phyloP scores from a whole-genome alignment of 2,113 vertebrate genomes.

The Chionomys nivalis region DNA sequence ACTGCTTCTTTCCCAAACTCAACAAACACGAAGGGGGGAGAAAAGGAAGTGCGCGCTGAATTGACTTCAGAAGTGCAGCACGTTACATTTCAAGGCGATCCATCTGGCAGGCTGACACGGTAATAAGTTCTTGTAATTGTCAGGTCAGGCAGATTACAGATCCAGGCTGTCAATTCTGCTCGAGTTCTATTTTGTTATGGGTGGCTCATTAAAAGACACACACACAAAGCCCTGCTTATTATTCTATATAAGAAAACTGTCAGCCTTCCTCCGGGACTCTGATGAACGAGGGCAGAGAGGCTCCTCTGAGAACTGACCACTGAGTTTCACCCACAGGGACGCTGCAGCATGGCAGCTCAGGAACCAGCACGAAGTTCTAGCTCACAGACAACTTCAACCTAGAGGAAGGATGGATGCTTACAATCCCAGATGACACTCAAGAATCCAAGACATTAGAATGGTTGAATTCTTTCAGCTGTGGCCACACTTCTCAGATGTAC shows the following conservation, averaged over 20 bases:
- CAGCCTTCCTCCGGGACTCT: neutral
- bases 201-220: conserved; percentile 37
- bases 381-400: neutral
- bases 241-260: neutral
- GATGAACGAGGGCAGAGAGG: neutral
- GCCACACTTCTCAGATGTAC: neutral
- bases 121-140: conserved; percentile 86
- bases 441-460: neutral
- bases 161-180: conserved; percentile 81
- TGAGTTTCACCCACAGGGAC: neutral
- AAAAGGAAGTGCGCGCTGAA: conserved; percentile 77
- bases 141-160: conserved; percentile 86
- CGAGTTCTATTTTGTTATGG: conserved; percentile 74
- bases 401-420: neutral
- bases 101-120: conserved; percentile 86
- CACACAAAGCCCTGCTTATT: neutral
- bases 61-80: conserved; percentile 79
- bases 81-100: conserved; percentile 81
- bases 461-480: neutral
- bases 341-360: neutral
- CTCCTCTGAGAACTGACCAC: neutral
- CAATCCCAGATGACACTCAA: neutral
- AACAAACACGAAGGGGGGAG: conserved; percentile 81
- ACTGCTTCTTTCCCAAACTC: conserved; percentile 81
- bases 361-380: neutral